Base-by-base conservation (phyloP, 2,797 vertebrate species). In the Premnoplex brunnescens region DNA sequence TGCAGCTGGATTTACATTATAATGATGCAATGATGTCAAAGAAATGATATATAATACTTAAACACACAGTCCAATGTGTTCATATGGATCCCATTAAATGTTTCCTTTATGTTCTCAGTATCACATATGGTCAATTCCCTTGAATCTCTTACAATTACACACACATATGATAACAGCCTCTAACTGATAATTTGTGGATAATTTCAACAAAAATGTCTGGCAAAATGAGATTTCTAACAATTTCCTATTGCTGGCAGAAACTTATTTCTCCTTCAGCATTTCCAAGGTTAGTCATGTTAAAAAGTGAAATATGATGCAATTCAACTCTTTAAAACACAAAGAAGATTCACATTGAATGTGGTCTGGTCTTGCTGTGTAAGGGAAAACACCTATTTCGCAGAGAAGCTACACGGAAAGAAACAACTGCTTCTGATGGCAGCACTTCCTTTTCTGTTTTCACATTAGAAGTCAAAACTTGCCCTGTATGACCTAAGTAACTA, bases 81-180 rank as follows among this genome's bases (percentile, higher is more conserved):
- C 55, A 59, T 36, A 68, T 5, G 14, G 39, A 67, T 66, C 21
- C 48, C 69, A 72, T 85, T 78, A 89, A 91, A 60, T 62, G 10
- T 41, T 89, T 94, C 48, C 49, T 94, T 96, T 85, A 60, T 85
- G 48, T 91, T 90, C 67, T 88, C 37, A 64, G 34, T 71, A 91
- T n/a, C 58, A 92, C 80, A 62, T 55, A 69, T 39, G 24, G 63
- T 94, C 64, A 71, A 36, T 80, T 89, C 37, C 71, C 16, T 66
- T 44, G 13, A 89, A 90, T 44, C 37, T 49, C 88, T 78, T 71
- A 85, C 64, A 93, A 49, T 73, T 77, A 81, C 28, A 22, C 21
- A 48, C 23, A 54, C 12, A 64, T 23, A 43, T 4, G 2, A 6
- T 39, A 95, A 77, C 12, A 93, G 46, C 77, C 46, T 86, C 51